A percentile compares a stretch with the other conserved stretches of the same genome.
Conservation (phyloP, 2,113 vertebrate species). For the Odontesthes bonariensis region DNA sequence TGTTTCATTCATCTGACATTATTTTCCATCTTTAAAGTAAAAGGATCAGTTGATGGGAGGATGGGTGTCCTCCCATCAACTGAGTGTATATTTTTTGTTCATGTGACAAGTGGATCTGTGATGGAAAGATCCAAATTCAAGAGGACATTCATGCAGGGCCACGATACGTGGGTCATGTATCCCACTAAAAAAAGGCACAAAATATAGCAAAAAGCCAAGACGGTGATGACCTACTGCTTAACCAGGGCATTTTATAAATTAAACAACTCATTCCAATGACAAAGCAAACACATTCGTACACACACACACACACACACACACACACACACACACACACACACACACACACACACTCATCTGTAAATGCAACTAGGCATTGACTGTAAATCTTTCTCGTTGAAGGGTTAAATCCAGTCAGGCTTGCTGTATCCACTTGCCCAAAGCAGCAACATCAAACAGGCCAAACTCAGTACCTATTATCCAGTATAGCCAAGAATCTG, state of each 20-base stretch:
- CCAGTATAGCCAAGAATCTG: constrained; percentile 2
- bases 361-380: constrained; percentile 34
- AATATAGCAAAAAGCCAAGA: constrained; percentile 30
- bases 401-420: constrained; percentile 35
- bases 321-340: constrained; percentile 5
- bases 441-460: constrained; percentile 35
- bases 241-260: constrained; percentile 8
- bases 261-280: not conserved
- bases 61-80: not conserved
- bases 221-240: constrained; percentile 9
- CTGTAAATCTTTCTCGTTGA: constrained; percentile 54
- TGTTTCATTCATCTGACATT: not conserved
- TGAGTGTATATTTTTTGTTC: not conserved
- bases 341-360: constrained; percentile 15
- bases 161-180: not conserved
- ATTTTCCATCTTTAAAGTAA: not conserved
- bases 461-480: constrained; percentile 14
- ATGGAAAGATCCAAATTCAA: constrained; percentile 15
- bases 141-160: not conserved
- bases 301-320: not conserved
- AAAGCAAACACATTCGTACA: not conserved
- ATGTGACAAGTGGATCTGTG: not conserved
- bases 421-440: constrained; percentile 10
- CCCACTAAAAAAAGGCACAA: not conserved
- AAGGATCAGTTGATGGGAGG: not conserved